phyloP scores from a whole-genome alignment of 2,113 vertebrate species.

The Ranitomeya variabilis region DNA sequence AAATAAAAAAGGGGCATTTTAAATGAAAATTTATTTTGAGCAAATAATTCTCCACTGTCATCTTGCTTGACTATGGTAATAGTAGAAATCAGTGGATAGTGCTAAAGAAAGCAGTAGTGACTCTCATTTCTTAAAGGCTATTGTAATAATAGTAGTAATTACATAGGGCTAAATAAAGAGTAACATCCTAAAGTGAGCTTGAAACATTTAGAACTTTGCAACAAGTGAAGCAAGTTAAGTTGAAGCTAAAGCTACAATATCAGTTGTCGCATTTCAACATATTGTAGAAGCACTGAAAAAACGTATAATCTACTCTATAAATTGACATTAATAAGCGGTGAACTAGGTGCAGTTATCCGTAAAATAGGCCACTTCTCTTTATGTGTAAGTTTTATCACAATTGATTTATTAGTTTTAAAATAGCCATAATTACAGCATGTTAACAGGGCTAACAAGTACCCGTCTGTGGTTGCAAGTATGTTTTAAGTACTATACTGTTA shows the following conservation, averaged over 20 bases:
- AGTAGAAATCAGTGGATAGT: constrained; percentile 17
- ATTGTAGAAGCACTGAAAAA: neutral
- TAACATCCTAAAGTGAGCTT: constrained; percentile 16
- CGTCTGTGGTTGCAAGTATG: neutral
- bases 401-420: constrained; percentile 12
- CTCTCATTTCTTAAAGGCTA: constrained; percentile 36
- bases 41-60: neutral
- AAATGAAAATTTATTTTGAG: constrained; percentile 5
- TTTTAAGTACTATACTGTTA: neutral
- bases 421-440: neutral
- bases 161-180: constrained; percentile 44
- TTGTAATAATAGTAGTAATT: constrained; percentile 48
- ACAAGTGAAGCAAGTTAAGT: constrained; percentile 43
- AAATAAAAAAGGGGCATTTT: neutral
- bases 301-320: constrained; percentile 11
- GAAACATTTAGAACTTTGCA: constrained; percentile 34
- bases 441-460: neutral
- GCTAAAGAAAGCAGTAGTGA: constrained; percentile 24
- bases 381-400: neutral
- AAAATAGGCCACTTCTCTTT: neutral
- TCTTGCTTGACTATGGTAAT: constrained; percentile 23
- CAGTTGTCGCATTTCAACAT: neutral
- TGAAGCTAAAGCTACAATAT: constrained; percentile 20
- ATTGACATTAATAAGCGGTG: constrained; percentile 4
- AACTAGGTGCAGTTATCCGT: constrained; percentile 5